Percentiles rank a stretch among this genome's conserved stretches.
Evolutionary conservation across 2,113 vertebrate genomes (phyloP).

Genomic region (Hepsetus odoe): DNA sequence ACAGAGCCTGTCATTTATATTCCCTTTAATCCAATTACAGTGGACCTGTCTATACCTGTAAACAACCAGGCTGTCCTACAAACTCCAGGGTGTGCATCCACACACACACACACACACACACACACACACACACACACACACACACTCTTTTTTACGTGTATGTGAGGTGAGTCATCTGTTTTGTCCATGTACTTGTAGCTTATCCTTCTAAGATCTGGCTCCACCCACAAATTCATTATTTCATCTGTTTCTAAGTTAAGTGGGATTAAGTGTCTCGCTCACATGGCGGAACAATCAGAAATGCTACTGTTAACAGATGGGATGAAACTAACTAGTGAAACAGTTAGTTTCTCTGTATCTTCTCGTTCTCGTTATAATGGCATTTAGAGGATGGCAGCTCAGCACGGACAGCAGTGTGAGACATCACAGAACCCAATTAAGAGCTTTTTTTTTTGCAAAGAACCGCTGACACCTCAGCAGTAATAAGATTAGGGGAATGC

Average conservation of each 20-base stretch:
- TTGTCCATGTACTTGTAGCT: too few relatives aligned
- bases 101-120: too few relatives aligned
- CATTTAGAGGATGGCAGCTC: not conserved
- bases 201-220: too few relatives aligned
- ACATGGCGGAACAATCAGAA: too few relatives aligned
- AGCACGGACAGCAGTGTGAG: slow-evolving; percentile 47
- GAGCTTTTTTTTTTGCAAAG: slow-evolving; percentile 39
- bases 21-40: slow-evolving; percentile 63
- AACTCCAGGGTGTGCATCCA: slow-evolving; percentile 21
- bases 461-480: slow-evolving; percentile 59
- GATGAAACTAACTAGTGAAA: too few relatives aligned
- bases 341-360: slow-evolving; percentile 1
- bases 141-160: too few relatives aligned
- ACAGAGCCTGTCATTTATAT: slow-evolving; percentile 60
- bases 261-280: too few relatives aligned
- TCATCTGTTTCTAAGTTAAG: too few relatives aligned
- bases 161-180: too few relatives aligned
- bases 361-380: slow-evolving; percentile 2
- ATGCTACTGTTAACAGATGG: not conserved
- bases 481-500: slow-evolving; percentile 66
- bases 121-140: too few relatives aligned
- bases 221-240: too few relatives aligned
- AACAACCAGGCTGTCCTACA: slow-evolving; percentile 26
- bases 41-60: slow-evolving; percentile 41
- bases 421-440: slow-evolving; percentile 35